Evolutionary conservation across 2,888 invertebrate genomes (phyloP).

Genomic region (Caenorhabditis wallacei): DNA sequence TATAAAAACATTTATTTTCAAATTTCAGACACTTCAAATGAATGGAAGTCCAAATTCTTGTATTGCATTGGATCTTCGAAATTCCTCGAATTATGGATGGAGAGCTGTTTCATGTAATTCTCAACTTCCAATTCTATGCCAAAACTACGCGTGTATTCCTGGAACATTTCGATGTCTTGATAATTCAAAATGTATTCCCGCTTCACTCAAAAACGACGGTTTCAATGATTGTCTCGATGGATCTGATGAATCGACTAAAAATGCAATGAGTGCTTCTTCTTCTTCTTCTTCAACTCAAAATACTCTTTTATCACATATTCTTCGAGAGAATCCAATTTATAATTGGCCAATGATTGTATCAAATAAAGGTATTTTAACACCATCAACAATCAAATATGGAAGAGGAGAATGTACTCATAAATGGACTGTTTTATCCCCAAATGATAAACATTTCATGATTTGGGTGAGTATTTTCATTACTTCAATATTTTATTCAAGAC

Average conservation of each 20-base stretch:
- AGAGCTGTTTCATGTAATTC: constrained; percentile 65
- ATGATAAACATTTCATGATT: constrained; percentile 37
- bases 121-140: constrained; percentile 72
- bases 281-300: constrained; percentile 13
- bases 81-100: constrained; percentile 71
- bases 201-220: constrained; percentile 69
- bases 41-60: constrained; percentile 18
- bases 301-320: constrained; percentile 7
- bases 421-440: constrained; percentile 55
- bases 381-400: constrained; percentile 52
- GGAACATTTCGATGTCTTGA: constrained; percentile 75
- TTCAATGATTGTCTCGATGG: constrained; percentile 74
- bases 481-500: background rate
- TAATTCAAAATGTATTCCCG: constrained; percentile 75
- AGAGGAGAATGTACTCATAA: constrained; percentile 54
- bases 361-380: constrained; percentile 40
- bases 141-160: constrained; percentile 77
- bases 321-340: constrained; percentile 29
- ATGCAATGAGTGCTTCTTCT: background rate
- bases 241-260: constrained; percentile 69
- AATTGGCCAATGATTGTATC: constrained; percentile 52
- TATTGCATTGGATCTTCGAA: constrained; percentile 58
- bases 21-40: background rate
- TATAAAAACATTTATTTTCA: background rate
- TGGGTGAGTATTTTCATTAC: constrained; percentile 29